Conservation (phyloP, 2,797 vertebrate species). For the Dipus sagitta region DNA sequence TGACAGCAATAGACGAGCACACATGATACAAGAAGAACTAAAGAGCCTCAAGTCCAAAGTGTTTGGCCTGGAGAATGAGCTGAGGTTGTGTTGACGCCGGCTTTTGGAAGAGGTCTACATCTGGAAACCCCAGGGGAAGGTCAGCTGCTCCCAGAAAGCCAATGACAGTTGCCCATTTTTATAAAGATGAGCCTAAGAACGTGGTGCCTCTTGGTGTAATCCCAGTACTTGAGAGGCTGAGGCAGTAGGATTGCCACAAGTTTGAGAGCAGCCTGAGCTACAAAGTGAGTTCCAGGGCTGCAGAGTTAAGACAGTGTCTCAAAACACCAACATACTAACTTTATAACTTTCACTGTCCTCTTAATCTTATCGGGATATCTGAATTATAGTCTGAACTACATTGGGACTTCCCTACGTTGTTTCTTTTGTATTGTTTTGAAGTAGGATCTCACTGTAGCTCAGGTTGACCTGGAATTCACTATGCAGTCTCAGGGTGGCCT, state of each 20-base stretch:
- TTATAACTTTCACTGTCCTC: not conserved
- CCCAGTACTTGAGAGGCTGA: not conserved
- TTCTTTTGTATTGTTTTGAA: not conserved
- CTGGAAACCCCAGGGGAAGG: not conserved
- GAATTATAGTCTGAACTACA: not conserved
- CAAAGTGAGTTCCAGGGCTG: not conserved
- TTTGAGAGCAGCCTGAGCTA: not conserved
- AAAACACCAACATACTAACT: not conserved
- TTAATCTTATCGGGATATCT: not conserved
- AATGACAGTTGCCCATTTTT: not conserved
- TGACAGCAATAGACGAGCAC: slow-evolving; percentile 92
- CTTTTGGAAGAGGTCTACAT: not conserved
- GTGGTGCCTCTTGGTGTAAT: not conserved
- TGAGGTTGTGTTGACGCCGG: slow-evolving; percentile 89
- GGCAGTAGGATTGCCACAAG: not conserved
- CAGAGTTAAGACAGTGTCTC: not conserved
- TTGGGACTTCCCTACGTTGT: slow-evolving; percentile 7
- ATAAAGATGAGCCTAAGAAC: not conserved
- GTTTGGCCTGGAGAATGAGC: slow-evolving; percentile 94
- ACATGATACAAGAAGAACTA: slow-evolving; percentile 95
- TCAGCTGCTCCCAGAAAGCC: not conserved
- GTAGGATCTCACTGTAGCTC: no score
- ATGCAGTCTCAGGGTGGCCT: no score
- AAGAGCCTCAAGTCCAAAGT: slow-evolving; percentile 96
- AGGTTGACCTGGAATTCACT: no score